Conservation (phyloP, 2,888 invertebrate species). For the Hypsopygia costalis region DNA sequence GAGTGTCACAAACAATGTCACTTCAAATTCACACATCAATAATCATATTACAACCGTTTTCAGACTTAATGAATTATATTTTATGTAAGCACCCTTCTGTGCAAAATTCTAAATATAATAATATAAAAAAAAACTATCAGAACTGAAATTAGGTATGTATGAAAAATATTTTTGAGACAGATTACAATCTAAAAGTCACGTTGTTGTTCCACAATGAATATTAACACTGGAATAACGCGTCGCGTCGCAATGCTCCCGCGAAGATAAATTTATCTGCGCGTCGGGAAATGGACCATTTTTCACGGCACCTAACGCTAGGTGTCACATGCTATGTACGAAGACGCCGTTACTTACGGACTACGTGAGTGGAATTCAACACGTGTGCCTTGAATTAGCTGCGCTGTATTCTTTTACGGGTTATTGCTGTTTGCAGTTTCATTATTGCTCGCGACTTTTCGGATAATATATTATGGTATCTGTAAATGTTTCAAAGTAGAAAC, state of each 20-base stretch:
- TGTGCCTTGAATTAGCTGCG: conserved; percentile 20
- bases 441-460: conserved; percentile 3
- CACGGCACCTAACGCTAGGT: conserved; percentile 76
- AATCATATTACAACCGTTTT: too few species aligned
- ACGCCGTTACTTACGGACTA: conserved; percentile 41
- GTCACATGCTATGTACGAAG: conserved; percentile 72
- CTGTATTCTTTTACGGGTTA: conserved; percentile 28
- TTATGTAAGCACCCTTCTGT: too few species aligned
- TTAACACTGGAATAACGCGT: conserved; percentile 62
- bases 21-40: too few species aligned
- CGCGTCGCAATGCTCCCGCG: conserved; percentile 58
- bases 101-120: too few species aligned
- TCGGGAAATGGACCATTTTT: conserved; percentile 71
- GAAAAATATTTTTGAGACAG: too few species aligned
- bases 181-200: conserved; percentile 18
- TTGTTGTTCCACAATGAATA: conserved; percentile 24
- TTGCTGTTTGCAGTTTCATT: conserved; percentile 39
- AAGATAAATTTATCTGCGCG: conserved; percentile 76
- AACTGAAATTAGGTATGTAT: too few species aligned
- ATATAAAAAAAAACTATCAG: too few species aligned
- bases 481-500: too few species aligned
- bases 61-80: too few species aligned
- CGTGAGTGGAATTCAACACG: conserved; percentile 27
- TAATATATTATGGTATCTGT: too few species aligned
- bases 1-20: too few species aligned